These are phyloP conservation scores for Hymenochirus boettgeri DNA, from an alignment of 2,113 vertebrate species.

Conservation along the genomic window DNA sequence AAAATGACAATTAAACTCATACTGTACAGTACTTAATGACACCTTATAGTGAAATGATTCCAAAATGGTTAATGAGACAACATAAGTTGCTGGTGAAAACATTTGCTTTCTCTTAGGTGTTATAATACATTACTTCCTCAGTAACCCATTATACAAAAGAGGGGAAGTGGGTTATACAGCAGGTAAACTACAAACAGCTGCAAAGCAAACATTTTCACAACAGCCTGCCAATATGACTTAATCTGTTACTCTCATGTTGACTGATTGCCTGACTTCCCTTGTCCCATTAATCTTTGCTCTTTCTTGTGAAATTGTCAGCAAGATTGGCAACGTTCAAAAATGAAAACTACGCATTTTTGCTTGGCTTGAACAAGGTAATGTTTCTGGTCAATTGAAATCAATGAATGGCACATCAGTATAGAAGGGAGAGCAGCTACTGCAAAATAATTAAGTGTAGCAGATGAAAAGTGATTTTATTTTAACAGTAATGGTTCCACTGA, in stretches of 20 bases:
- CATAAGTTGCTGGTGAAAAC: background rate
- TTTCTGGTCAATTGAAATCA: constrained; percentile 27
- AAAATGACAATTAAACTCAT: background rate
- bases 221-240: constrained; percentile 36
- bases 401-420: background rate
- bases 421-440: background rate
- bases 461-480: background rate
- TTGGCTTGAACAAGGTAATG: constrained; percentile 11
- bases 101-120: constrained; percentile 10
- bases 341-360: constrained; percentile 18
- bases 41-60: background rate
- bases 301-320: constrained; percentile 28
- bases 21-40: background rate
- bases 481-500: too few species aligned
- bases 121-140: constrained; percentile 22
- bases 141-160: constrained; percentile 13
- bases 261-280: constrained; percentile 15
- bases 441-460: background rate
- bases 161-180: constrained; percentile 31
- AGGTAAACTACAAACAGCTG: constrained; percentile 32
- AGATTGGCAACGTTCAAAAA: constrained; percentile 37
- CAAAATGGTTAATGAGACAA: background rate
- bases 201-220: constrained; percentile 38
- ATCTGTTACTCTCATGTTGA: constrained; percentile 31
- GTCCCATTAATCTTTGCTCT: constrained; percentile 34